phyloP scores from a whole-genome alignment of 2,113 vertebrate species.

The Cygnus buccinator region DNA sequence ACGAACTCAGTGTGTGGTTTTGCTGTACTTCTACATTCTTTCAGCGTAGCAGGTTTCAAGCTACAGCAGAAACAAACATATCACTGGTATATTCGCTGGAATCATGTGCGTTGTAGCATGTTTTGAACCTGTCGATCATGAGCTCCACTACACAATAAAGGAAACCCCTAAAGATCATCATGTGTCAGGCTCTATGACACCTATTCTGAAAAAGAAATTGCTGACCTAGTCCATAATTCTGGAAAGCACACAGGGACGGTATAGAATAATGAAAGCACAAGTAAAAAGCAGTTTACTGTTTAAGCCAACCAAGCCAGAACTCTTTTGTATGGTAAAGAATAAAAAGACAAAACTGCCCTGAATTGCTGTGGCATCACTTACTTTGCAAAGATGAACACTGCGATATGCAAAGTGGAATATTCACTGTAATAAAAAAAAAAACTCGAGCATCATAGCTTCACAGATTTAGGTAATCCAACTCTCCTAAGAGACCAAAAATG shows the following conservation, averaged over 20 bases:
- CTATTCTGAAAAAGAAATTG: conserved; percentile 64
- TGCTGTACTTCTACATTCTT: neutral
- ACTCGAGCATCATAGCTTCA: neutral
- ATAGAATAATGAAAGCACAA: conserved; percentile 58
- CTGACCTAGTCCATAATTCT: conserved; percentile 71
- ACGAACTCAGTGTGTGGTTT: neutral
- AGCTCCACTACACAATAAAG: conserved; percentile 46
- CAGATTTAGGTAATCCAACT: neutral
- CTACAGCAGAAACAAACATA: neutral
- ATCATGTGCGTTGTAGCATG: neutral
- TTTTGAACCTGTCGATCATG: conserved; percentile 40
- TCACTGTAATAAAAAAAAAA: neutral
- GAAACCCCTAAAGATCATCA: conserved; percentile 54
- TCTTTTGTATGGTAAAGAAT: conserved; percentile 29
- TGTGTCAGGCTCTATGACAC: conserved; percentile 38
- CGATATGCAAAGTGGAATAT: neutral
- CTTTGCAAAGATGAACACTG: neutral
- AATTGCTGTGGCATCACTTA: neutral
- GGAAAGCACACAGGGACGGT: conserved; percentile 32
- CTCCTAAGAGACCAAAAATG: neutral
- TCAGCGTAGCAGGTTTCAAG: neutral
- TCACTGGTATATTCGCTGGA: conserved; percentile 18
- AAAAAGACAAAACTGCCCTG: neutral
- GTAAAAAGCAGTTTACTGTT: conserved; percentile 51
- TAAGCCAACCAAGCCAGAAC: conserved; percentile 30